Conservation (phyloP, 2,888 invertebrate genomes). For the Melanargia galathea region DNA sequence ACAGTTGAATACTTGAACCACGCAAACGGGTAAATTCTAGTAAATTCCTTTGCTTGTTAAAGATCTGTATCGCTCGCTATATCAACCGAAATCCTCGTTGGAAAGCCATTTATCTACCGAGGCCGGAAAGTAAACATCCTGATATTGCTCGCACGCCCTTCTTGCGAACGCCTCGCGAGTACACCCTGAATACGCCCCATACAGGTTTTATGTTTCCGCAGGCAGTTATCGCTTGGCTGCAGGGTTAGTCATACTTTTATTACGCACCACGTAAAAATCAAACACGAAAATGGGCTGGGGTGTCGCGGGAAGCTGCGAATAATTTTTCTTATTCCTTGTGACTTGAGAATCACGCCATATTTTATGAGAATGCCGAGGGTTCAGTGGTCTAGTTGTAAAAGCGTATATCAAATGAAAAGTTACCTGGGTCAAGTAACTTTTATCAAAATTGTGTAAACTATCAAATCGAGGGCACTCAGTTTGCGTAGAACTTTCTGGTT, state of each 20-base stretch:
- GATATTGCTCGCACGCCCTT: constrained; percentile 48
- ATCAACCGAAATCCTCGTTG: constrained; percentile 39
- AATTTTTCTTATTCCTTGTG: constrained; percentile 5
- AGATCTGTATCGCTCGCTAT: constrained; percentile 30
- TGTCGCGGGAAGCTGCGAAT: constrained; percentile 8
- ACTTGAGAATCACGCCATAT: neutral
- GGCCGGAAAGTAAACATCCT: constrained; percentile 65
- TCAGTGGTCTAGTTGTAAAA: constrained; percentile 37
- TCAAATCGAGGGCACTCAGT: neutral
- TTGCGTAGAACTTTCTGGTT: neutral
- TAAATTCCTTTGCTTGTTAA: constrained; percentile 25
- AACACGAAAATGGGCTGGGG: constrained; percentile 49
- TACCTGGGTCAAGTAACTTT: neutral
- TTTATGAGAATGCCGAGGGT: neutral
- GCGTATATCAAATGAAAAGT: constrained; percentile 15
- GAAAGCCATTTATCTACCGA: constrained; percentile 58
- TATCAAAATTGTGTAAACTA: neutral
- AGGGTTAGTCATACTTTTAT: constrained; percentile 73
- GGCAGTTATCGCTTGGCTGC: constrained; percentile 67
- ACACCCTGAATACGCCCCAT: constrained; percentile 46
- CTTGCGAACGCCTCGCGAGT: constrained; percentile 53
- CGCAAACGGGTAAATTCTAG: constrained; percentile 18
- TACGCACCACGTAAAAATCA: constrained; percentile 67
- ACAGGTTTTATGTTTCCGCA: constrained; percentile 71
- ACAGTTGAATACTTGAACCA: constrained; percentile 12